Conservation (phyloP, 2,797 vertebrate species). For the Netta rufina region DNA sequence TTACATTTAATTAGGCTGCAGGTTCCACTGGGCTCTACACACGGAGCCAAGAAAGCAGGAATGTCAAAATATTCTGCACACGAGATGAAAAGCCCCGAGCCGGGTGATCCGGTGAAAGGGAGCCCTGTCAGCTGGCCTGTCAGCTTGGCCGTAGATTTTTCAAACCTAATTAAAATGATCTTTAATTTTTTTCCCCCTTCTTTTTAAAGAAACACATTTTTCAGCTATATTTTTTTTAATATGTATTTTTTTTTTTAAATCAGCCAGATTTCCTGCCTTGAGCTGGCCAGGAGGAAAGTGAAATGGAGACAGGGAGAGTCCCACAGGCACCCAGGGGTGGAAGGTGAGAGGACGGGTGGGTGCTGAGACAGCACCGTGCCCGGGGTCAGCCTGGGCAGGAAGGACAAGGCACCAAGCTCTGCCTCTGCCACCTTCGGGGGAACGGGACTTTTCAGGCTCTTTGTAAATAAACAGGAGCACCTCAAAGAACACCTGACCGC, state of each 20-base stretch:
- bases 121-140: constrained; percentile 68
- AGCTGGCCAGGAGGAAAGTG: constrained; percentile 14
- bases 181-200: not conserved
- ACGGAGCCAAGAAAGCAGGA: constrained; percentile 54
- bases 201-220: constrained; percentile 35
- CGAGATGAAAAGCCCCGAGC: constrained; percentile 51
- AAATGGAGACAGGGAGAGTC: constrained; percentile 1
- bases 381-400: constrained; percentile 28
- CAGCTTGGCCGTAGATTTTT: constrained; percentile 30
- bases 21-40: constrained; percentile 69
- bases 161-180: constrained; percentile 74
- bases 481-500: constrained; percentile 61
- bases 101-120: not conserved
- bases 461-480: constrained; percentile 54
- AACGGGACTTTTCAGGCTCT: constrained; percentile 52
- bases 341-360: not conserved
- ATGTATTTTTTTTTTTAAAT: not conserved
- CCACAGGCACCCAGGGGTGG: not conserved
- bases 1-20: constrained; percentile 71
- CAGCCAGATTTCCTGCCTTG: constrained; percentile 42
- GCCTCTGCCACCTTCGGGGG: constrained; percentile 11
- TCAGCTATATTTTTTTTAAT: not conserved
- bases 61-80: constrained; percentile 72
- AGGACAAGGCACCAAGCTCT: constrained; percentile 47
- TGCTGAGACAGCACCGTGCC: not conserved